phyloP scores from a whole-genome alignment of 2,888 invertebrate genomes.

The Acleris literana region DNA sequence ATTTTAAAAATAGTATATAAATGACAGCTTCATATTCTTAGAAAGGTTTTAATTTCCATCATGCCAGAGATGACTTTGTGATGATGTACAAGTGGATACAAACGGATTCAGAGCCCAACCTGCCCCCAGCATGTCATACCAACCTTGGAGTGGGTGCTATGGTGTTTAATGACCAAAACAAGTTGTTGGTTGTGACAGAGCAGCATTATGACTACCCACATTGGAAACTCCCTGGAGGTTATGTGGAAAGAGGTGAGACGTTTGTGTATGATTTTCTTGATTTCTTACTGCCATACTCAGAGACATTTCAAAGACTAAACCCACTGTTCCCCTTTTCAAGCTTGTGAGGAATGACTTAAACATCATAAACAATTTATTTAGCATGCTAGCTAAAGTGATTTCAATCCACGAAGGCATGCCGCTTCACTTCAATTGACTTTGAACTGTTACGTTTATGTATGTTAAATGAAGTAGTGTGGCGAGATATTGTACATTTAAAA shows the following conservation, averaged over 20 bases:
- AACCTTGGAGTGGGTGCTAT: slow-evolving; percentile 92
- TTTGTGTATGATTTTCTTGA: neutral
- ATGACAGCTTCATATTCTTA: slow-evolving; percentile 61
- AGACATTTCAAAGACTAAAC: no score
- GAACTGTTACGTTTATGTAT: no score
- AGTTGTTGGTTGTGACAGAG: slow-evolving; percentile 92
- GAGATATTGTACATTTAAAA: no score
- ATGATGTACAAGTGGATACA: slow-evolving; percentile 94
- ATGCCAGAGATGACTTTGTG: slow-evolving; percentile 91
- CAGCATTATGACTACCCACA: slow-evolving; percentile 85
- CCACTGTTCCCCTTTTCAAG: no score
- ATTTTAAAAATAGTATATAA: slow-evolving; percentile 4
- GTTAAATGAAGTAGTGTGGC: no score
- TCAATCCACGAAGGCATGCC: no score
- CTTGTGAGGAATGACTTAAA: no score
- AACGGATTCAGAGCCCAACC: slow-evolving; percentile 81
- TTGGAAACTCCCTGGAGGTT: slow-evolving; percentile 97
- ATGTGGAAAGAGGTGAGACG: slow-evolving; percentile 89
- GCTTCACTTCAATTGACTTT: no score
- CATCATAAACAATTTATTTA: no score
- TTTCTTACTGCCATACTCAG: no score
- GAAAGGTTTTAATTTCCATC: slow-evolving; percentile 95
- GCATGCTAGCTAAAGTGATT: no score
- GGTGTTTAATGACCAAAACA: slow-evolving; percentile 89
- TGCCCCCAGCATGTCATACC: slow-evolving; percentile 91